Percentiles rank a stretch among this genome's conserved stretches.
Conservation (phyloP, 2,888 invertebrate genomes). For the Suillia variegata region DNA sequence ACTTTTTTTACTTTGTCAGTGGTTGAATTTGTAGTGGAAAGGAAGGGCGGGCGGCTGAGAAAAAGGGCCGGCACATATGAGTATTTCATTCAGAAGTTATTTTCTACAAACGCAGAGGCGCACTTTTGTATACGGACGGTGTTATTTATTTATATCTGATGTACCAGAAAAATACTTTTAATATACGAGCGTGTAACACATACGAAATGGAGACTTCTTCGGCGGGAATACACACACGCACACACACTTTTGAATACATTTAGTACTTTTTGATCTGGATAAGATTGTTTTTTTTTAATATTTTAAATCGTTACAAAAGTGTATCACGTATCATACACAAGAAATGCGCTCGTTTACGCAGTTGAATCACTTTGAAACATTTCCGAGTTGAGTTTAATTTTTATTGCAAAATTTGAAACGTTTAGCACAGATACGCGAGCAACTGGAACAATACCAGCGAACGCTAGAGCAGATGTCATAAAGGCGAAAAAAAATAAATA, state of each 20-base stretch:
- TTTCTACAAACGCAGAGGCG: too few relatives aligned
- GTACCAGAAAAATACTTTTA: slow-evolving; percentile 40
- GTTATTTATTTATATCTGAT: slow-evolving; percentile 40
- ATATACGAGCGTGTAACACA: neutral
- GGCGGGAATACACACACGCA: slow-evolving; percentile 17
- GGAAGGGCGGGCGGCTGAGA: slow-evolving; percentile 14
- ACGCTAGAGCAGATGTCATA: too few relatives aligned
- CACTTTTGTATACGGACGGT: slow-evolving; percentile 1
- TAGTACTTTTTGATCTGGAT: slow-evolving; percentile 40
- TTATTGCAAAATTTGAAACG: slow-evolving; percentile 36
- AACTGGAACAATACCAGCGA: slow-evolving; percentile 50
- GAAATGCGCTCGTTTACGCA: neutral
- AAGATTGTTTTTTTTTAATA: slow-evolving; percentile 3
- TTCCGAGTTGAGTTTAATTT: neutral
- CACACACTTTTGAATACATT: slow-evolving; percentile 38
- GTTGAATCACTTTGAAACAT: slow-evolving; percentile 2
- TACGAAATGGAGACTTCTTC: slow-evolving; percentile 11
- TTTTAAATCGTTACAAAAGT: slow-evolving; percentile 12
- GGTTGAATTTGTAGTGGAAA: neutral
- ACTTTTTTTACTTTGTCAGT: neutral
- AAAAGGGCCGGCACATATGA: too few relatives aligned
- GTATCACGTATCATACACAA: too few relatives aligned
- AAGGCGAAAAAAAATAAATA: too few relatives aligned
- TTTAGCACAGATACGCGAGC: slow-evolving; percentile 55
- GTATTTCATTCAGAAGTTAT: slow-evolving; percentile 11